A percentile compares a stretch with the other conserved stretches of the same genome.
Evolutionary conservation across 2,888 invertebrate genomes (phyloP).

Genomic region (Agrochola circellaris): DNA sequence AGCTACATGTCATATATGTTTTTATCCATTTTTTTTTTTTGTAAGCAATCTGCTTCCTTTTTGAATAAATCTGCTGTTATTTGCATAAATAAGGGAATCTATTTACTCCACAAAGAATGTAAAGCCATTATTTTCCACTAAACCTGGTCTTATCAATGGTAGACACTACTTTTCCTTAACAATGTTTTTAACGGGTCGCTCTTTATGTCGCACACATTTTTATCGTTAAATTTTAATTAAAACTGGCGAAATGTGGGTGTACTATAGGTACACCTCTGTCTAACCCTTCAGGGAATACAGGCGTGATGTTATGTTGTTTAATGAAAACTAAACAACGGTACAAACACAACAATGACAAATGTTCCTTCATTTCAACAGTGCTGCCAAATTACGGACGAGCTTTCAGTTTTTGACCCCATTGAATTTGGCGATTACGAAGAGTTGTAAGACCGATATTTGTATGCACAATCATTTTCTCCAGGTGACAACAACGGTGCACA

Average conservation of each 20-base stretch:
- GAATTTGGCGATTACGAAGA: neutral
- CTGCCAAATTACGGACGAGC: neutral
- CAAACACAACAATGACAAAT: neutral
- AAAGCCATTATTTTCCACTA: neutral
- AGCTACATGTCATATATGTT: too few species aligned
- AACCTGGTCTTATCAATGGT: neutral
- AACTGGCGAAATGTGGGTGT: too few species aligned
- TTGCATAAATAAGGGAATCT: neutral
- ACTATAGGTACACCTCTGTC: too few species aligned
- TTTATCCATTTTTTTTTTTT: too few species aligned
- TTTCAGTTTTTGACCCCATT: neutral
- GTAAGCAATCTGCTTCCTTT: neutral
- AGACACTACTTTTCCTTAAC: too few species aligned
- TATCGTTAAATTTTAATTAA: too few species aligned
- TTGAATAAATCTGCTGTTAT: neutral
- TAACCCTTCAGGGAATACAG: too few species aligned
- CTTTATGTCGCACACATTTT: neutral
- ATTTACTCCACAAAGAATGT: neutral
- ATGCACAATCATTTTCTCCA: constrained; percentile 60
- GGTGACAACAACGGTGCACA: constrained; percentile 99
- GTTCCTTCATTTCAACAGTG: neutral
- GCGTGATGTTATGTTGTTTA: too few species aligned
- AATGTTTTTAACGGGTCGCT: too few species aligned
- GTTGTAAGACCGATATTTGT: constrained; percentile 30
- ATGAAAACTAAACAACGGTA: neutral